phyloP scores from a whole-genome alignment of 1,140 invertebrate genomes.

The Scaptomyza graminum region DNA sequence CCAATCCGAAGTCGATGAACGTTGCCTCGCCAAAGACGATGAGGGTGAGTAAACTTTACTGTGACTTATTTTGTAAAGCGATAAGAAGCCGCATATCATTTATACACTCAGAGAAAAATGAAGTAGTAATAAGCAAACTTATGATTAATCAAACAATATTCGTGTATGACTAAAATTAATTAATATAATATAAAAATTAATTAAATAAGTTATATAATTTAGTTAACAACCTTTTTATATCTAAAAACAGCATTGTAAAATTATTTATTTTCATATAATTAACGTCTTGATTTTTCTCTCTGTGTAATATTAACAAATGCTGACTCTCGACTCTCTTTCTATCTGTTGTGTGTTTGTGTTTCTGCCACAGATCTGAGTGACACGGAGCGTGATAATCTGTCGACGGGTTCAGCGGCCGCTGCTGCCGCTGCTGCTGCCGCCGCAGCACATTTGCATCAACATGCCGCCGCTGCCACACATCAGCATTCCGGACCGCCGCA shows the following conservation, averaged over 20 bases:
- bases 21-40: conserved; percentile 91
- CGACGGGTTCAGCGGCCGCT: conserved; percentile 71
- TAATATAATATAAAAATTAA: too few species aligned
- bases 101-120: too few species aligned
- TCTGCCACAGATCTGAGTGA: conserved; percentile 84
- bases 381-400: conserved; percentile 83
- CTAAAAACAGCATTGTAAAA: too few species aligned
- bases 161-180: too few species aligned
- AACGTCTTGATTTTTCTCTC: too few species aligned
- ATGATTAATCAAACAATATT: too few species aligned
- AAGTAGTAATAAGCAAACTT: too few species aligned
- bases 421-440: conserved; percentile 68
- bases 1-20: conserved; percentile 84
- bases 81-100: conserved; percentile 7
- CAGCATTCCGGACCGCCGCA: conserved; percentile 70
- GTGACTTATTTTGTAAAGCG: neutral
- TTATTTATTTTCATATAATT: too few species aligned
- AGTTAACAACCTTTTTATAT: too few species aligned
- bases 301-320: conserved; percentile 4
- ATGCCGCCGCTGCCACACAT: conserved; percentile 59
- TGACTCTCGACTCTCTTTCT: conserved; percentile 31
- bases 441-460: conserved; percentile 72
- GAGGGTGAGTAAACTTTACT: conserved; percentile 87
- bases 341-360: conserved; percentile 84
- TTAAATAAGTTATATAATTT: too few species aligned